These are phyloP conservation scores for Eupeodes latifasciatus DNA, from an alignment of 2,888 invertebrate species.

Conservation along the genomic window DNA sequence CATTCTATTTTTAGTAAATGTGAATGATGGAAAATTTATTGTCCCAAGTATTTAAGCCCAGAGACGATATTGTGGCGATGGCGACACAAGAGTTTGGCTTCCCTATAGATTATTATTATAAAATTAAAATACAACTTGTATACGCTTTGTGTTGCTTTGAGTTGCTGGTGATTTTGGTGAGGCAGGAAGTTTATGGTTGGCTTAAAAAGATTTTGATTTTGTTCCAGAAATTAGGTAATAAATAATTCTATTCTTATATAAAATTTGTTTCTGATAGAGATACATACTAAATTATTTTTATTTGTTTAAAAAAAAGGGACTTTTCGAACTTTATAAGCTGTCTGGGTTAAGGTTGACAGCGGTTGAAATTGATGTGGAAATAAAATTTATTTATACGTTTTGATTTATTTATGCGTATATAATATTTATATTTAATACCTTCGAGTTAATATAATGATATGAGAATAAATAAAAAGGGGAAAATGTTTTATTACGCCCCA, in stretches of 20 bases:
- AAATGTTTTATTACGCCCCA: background rate
- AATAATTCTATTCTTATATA: conserved; percentile 21
- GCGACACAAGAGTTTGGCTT: conserved; percentile 24
- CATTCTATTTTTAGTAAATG: conserved; percentile 56
- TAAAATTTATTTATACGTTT: conserved; percentile 14
- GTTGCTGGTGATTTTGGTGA: background rate
- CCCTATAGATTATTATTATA: background rate
- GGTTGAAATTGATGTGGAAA: conserved; percentile 18
- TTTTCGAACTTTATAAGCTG: conserved; percentile 26
- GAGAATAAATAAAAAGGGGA: background rate
- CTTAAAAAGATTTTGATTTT: conserved; percentile 54
- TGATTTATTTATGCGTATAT: background rate
- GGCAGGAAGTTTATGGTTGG: background rate
- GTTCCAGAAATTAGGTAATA: conserved; percentile 67
- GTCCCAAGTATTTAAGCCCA: conserved; percentile 58
- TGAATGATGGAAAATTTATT: conserved; percentile 62
- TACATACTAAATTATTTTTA: background rate
- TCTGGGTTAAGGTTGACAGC: conserved; percentile 45
- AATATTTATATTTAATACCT: background rate
- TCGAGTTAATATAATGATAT: background rate
- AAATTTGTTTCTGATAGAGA: background rate
- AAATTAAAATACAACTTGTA: conserved; percentile 12
- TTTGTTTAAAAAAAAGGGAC: conserved; percentile 18
- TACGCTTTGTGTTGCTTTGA: conserved; percentile 43
- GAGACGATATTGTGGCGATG: background rate